Conservation (phyloP, 2,113 vertebrate species). For the Melospiza melodia region DNA sequence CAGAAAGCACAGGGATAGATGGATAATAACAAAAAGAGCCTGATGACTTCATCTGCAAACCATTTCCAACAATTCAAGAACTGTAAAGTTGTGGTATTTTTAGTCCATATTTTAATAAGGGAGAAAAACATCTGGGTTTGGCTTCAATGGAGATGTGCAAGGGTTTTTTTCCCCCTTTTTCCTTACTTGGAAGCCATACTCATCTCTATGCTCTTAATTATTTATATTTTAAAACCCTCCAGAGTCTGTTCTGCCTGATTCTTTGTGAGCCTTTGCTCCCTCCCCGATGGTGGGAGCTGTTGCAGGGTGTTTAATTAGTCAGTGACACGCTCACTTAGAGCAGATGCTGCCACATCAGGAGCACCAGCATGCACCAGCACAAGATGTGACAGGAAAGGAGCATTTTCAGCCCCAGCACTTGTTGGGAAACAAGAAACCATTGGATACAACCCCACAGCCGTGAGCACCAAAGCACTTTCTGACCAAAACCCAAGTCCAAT, state of each 20-base stretch:
- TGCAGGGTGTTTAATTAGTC: neutral
- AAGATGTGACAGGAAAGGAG: neutral
- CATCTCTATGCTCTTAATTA: constrained; percentile 22
- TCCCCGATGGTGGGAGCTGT: neutral
- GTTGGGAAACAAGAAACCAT: neutral
- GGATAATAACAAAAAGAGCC: constrained; percentile 50
- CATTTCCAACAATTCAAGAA: constrained; percentile 59
- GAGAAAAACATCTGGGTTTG: constrained; percentile 57
- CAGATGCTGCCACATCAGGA: neutral
- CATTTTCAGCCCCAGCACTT: neutral
- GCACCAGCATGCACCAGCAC: neutral
- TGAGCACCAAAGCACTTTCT: neutral
- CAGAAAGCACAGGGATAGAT: constrained; percentile 29
- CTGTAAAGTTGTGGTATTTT: constrained; percentile 59
- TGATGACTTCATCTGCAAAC: constrained; percentile 62
- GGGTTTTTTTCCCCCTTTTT: neutral
- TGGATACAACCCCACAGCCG: neutral
- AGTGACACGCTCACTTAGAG: neutral
- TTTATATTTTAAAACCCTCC: neutral
- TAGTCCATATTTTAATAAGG: constrained; percentile 55
- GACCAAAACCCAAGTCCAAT: neutral
- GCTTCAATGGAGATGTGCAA: constrained; percentile 21
- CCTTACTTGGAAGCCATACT: constrained; percentile 14
- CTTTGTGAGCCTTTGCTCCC: neutral
- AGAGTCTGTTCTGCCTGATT: neutral